Evolutionary conservation across 2,888 invertebrate species (phyloP), one percentile per base, ranked within the genome.

Genomic region (Steinernema carpocapsae): DNA sequence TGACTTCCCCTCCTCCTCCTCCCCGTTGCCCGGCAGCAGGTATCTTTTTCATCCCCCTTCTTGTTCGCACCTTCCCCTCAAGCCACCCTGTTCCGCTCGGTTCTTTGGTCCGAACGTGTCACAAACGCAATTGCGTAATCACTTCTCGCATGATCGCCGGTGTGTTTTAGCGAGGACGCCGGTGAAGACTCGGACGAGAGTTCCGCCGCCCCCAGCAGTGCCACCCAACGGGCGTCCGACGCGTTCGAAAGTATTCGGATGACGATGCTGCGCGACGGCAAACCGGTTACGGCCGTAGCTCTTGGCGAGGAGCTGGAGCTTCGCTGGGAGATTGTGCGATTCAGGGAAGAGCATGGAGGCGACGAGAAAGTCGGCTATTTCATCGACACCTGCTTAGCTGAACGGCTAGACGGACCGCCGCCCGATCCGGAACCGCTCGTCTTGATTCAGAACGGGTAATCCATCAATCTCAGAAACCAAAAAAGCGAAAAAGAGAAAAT

Each of bases 401-500:
- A 87, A 72, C 46, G 87, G 48, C 77, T 87, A 26, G 87, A 85
- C 14, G 87, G 87, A n/a, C 76, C 80, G 12, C 86, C 86, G 7
- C 85, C 85, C 12, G 82, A 85, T 24, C 86, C 83, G 10, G 52
- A 73, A 45, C 82, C 87, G 1, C 76, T 87, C 52, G 80, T 80
- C 29, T 78, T 87, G 43, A 85, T 87, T 51, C 76, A 79, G 64
- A 79, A 83, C 59, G 87, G 87, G 87, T 86, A 59, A 75, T 64
- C 1, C 29, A 64, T 64, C 64, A 64, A 32, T 32, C 29, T 29
- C 24, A 17, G 26, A 64, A 22, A 7, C 17, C 42, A 4, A 42
- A 43, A 51, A 45, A 43, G 42, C 32, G 22, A 72, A 19, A 56
- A 72, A 29, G 32, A 26, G 24, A 72, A 51, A 52, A 48, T 4